A percentile compares a stretch with the other conserved stretches of the same genome.
phyloP scores from a whole-genome alignment of 2,797 vertebrate species.

The Cyclopterus lumpus region DNA sequence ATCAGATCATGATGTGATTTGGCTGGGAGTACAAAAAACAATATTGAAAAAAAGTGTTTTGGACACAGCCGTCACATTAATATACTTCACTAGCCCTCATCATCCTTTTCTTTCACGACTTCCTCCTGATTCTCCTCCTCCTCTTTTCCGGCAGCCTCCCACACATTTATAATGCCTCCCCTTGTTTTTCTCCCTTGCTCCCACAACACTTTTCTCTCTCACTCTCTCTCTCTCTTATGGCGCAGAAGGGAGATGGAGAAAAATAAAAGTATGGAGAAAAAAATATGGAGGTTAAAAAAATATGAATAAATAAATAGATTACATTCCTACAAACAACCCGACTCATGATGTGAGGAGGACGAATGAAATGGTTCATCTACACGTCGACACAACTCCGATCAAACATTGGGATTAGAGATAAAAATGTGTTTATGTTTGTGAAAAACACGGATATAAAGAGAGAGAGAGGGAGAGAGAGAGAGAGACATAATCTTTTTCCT shows the following conservation, averaged over 20 bases:
- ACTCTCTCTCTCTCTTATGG: neutral
- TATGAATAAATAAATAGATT: conserved; percentile 37
- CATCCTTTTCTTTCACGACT: neutral
- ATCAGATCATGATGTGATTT: neutral
- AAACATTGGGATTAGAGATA: conserved; percentile 24
- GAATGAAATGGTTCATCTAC: conserved; percentile 17
- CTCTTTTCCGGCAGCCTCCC: conserved; percentile 23
- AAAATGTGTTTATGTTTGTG: conserved; percentile 1
- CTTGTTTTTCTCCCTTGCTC: neutral
- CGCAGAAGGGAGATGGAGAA: neutral
- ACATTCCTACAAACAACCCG: neutral
- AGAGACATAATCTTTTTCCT: too few relatives aligned
- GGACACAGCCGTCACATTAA: neutral
- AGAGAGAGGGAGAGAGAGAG: too few relatives aligned
- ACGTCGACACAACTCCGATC: conserved; percentile 5
- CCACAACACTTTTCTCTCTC: neutral
- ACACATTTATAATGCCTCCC: neutral
- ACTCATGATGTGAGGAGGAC: conserved; percentile 3
- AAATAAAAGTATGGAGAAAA: too few relatives aligned
- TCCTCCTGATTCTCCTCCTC: neutral
- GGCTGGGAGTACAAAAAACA: neutral
- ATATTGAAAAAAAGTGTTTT: neutral
- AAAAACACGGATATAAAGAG: neutral
- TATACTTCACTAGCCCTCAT: neutral
- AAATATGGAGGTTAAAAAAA: neutral